Conservation (phyloP, 2,113 vertebrate genomes). For the Camelus bactrianus region DNA sequence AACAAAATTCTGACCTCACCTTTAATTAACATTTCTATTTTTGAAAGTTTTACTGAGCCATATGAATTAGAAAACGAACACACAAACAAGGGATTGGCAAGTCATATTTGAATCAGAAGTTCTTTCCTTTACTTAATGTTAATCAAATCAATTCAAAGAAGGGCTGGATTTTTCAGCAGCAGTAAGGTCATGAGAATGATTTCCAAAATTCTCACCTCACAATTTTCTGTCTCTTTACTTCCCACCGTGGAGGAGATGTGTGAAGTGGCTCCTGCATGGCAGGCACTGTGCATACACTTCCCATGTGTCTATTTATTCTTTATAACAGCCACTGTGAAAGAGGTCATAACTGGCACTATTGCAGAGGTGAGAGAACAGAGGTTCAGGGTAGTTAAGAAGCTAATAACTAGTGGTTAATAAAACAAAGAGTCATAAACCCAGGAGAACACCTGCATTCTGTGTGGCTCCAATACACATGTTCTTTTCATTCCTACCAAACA, state of each 20-base stretch:
- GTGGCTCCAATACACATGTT: neutral
- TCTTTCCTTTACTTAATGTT: neutral
- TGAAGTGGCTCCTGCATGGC: neutral
- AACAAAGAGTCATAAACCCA: neutral
- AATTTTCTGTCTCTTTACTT: neutral
- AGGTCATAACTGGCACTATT: neutral
- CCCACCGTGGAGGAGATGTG: neutral
- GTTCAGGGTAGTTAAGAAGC: neutral
- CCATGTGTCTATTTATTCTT: neutral
- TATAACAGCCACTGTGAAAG: neutral
- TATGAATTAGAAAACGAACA: neutral
- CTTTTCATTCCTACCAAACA: neutral
- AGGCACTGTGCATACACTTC: neutral
- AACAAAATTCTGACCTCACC: neutral
- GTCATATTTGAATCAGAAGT: neutral
- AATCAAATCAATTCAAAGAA: neutral
- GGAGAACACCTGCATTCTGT: neutral
- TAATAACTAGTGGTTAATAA: neutral
- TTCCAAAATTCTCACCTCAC: neutral
- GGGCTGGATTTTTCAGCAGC: neutral
- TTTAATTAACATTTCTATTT: constrained; percentile 37
- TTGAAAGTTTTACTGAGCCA: neutral
- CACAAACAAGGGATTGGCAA: neutral
- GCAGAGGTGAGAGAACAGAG: neutral
- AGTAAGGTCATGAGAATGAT: neutral